A percentile compares a stretch with the other conserved stretches of the same genome.
Conservation (phyloP, 2,888 invertebrate species). For the Eubasilissa splendida region DNA sequence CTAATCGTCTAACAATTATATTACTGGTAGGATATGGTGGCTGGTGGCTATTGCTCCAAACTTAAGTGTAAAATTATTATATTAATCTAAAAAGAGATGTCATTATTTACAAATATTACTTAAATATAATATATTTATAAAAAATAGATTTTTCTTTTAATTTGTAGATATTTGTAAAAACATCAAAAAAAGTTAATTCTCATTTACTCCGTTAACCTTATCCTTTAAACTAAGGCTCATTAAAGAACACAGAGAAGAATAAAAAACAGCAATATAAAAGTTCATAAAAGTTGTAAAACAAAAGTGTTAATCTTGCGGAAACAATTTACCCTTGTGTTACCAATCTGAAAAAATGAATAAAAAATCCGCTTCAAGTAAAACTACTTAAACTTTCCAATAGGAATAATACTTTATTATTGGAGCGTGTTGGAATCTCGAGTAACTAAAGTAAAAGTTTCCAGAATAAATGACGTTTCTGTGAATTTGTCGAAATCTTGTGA, state of each 20-base stretch:
- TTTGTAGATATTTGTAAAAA: background rate
- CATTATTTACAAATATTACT: too few species aligned
- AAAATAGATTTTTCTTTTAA: background rate
- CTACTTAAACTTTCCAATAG: slow-evolving; percentile 34
- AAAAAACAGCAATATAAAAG: slow-evolving; percentile 31
- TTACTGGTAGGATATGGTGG: too few species aligned
- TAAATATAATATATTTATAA: too few species aligned
- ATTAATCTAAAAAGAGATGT: too few species aligned
- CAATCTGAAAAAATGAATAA: slow-evolving; percentile 38
- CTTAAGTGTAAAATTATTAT: too few species aligned
- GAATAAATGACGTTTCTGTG: background rate
- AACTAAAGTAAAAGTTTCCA: background rate
- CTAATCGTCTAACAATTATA: too few species aligned
- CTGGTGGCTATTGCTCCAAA: too few species aligned
- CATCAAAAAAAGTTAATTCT: background rate
- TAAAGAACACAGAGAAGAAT: slow-evolving; percentile 13
- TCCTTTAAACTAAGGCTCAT: slow-evolving; percentile 27
- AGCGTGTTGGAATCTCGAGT: slow-evolving; percentile 7
- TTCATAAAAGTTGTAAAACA: slow-evolving; percentile 41
- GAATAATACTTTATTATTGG: slow-evolving; percentile 35
- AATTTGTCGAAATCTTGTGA: background rate
- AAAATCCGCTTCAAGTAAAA: slow-evolving; percentile 31
- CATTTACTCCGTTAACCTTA: background rate
- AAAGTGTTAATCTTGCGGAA: slow-evolving; percentile 46
- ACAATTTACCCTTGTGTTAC: slow-evolving; percentile 40